Base-by-base conservation (phyloP, 2,113 vertebrate species). In the Zingel zingel region DNA sequence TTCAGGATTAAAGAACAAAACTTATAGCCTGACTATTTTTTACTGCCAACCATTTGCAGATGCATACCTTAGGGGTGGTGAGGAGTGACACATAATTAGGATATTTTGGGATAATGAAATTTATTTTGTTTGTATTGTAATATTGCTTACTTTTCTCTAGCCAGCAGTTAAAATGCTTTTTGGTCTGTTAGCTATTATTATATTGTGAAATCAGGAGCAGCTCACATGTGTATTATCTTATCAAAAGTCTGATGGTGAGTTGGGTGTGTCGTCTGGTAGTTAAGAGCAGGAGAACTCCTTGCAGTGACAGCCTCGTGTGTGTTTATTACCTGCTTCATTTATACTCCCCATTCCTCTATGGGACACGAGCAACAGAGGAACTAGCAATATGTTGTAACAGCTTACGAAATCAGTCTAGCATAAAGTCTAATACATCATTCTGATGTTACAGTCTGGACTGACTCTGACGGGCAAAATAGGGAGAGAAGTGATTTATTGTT, bases 261-360 rank as follows among this genome's bases (percentile, higher is more conserved):
- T 69, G 68, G 83, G 77, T 57, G 84, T 88, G 88, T 84, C 71
- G 43, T 77, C 63, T 86, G 30, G 16, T 79, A 27, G 64, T 45
- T 84, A 51, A 77, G 57, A 74, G 70, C 69, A 48, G 43, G 62
- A 74, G 62, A 59, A 61, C 61, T 81, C 48, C 12, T 5, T 68
- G 14, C 23, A 63, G 62, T 77, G 54, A 74, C 47, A 13, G 48
- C n/a, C 36, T 64, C 48, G 36, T 79, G 70, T 62, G 57, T 69
- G 73, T 70, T 78, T 82, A 63, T 88, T 43, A 67, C 73, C 63
- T 75, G 43, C 66, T 82, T 48, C 56, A 57, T 83, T 82, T 72
- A 75, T 48, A 43, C 39, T 67, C 53, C 50, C n/a, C 57, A 69
- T 71, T 65, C 54, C 66, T 54, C 54, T 33, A 33, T 19, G 25